Evolutionary conservation across 2,888 invertebrate genomes (phyloP), one percentile per base, ranked within the genome.

Genomic region (Aethes cnicana): DNA sequence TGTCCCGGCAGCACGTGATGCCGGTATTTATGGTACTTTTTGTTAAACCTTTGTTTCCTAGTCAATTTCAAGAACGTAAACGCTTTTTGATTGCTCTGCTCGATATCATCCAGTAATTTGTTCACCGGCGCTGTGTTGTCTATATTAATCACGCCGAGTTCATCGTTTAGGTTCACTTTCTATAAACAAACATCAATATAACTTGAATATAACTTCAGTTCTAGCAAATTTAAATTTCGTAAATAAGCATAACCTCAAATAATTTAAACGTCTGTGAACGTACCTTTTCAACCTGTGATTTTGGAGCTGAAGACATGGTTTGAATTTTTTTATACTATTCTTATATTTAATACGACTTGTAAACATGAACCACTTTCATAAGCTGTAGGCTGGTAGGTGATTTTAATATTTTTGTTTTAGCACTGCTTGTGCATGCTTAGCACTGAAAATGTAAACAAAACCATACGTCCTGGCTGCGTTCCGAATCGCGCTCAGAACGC

Each of bases 1-100:
- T 78, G 77, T 2, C 79, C 82, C n/a, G 73, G 75, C 0, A 77
- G 49, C 1, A 61, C 44, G 37, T 58, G 77, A 47, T 85, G 84
- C 16, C 58, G 60, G 33, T 64, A 65, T 2, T n/a, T 14, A 8
- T 18, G 49, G 33, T 20, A 50, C 36, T 20, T 28, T 12, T 16
- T 54, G 59, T 18, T 50, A 6, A 20, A 49, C 3, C 70, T 58
- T 21, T 75, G 81, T 20, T 70, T 64, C 4, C 83, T 47, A 21
- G 68, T 64, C 54, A 74, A 68, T 41, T 62, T 61, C 46, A 77
- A 82, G 36, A 72, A 72, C 21, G 53, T 57, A 48, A 68, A 75
- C 1, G 81, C 71, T 43, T 78, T 77, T 1, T 54, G 59, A 47
- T 74, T 77, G 47, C 59, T 71, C 6, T 60, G 56, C 25, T 68